These are phyloP conservation scores for Macrobrachium nipponense DNA, from an alignment of 1,140 invertebrate genomes.

Conservation along the genomic window DNA sequence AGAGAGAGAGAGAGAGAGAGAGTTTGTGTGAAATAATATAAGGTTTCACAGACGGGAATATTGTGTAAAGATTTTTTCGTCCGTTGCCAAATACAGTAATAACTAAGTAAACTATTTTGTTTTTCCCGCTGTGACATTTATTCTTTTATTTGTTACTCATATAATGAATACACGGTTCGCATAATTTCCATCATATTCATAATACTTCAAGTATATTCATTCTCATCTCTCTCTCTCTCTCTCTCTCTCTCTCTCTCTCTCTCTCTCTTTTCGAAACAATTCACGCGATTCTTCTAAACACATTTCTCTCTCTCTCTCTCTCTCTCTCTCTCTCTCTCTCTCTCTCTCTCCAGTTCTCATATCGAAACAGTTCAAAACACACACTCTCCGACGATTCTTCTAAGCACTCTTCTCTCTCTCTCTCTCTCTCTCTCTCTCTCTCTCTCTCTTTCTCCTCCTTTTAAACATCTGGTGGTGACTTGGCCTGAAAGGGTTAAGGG, in stretches of 20 bases:
- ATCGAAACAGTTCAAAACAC: background rate
- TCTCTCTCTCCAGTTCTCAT: background rate
- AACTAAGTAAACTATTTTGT: too few relatives aligned
- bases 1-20: too few relatives aligned
- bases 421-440: background rate
- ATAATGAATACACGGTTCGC: too few relatives aligned
- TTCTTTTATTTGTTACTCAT: too few relatives aligned
- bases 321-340: background rate
- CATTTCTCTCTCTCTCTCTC: background rate
- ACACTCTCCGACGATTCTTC: background rate
- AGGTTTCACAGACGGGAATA: too few relatives aligned
- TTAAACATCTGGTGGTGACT: slow-evolving; percentile 48
- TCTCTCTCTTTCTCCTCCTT: background rate
- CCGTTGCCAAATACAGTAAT: too few relatives aligned
- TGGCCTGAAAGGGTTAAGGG: slow-evolving; percentile 49
- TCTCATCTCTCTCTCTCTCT: background rate
- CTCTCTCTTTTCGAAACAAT: background rate
- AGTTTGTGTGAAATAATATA: too few relatives aligned
- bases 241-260: background rate
- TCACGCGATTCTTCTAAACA: background rate
- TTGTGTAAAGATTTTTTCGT: too few relatives aligned
- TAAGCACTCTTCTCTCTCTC: background rate
- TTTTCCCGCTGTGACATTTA: too few relatives aligned
- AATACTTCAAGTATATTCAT: too few relatives aligned
- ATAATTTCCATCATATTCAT: too few relatives aligned